phyloP scores from a whole-genome alignment of 2,888 invertebrate genomes.

The Melanostoma scalare region DNA sequence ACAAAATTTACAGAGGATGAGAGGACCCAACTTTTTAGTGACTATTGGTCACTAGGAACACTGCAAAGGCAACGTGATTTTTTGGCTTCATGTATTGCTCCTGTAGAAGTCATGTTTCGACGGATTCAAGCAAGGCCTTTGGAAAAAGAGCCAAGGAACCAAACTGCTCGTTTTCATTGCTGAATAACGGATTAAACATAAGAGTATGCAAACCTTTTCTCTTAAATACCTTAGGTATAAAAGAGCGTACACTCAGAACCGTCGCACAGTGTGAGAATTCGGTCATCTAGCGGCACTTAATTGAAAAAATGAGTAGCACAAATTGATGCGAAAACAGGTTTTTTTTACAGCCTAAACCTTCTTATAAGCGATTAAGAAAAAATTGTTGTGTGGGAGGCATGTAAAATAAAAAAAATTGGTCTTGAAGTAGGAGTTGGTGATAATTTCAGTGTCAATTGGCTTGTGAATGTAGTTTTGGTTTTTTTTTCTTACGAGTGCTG shows the following conservation, averaged over 20 bases:
- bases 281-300: too few relatives aligned
- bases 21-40: slow-evolving; percentile 14
- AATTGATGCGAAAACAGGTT: too few relatives aligned
- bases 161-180: slow-evolving; percentile 17
- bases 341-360: too few relatives aligned
- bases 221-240: slow-evolving; percentile 16
- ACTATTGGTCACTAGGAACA: slow-evolving; percentile 21
- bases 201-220: slow-evolving; percentile 14
- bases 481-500: too few relatives aligned
- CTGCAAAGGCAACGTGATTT: slow-evolving; percentile 24
- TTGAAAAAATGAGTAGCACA: too few relatives aligned
- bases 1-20: slow-evolving; percentile 22
- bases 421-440: too few relatives aligned
- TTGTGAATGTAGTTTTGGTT: too few relatives aligned
- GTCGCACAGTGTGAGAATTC: too few relatives aligned
- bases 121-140: slow-evolving; percentile 6
- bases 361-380: too few relatives aligned
- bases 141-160: slow-evolving; percentile 6
- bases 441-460: too few relatives aligned
- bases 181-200: slow-evolving; percentile 17
- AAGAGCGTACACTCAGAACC: slow-evolving; percentile 2
- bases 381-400: too few relatives aligned
- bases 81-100: slow-evolving; percentile 22
- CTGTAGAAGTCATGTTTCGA: slow-evolving; percentile 21
- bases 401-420: too few relatives aligned